Percentiles rank a stretch among this genome's conserved stretches.
Evolutionary conservation across 2,113 vertebrate species (phyloP).

Genomic region (Odobenus rosmarus): DNA sequence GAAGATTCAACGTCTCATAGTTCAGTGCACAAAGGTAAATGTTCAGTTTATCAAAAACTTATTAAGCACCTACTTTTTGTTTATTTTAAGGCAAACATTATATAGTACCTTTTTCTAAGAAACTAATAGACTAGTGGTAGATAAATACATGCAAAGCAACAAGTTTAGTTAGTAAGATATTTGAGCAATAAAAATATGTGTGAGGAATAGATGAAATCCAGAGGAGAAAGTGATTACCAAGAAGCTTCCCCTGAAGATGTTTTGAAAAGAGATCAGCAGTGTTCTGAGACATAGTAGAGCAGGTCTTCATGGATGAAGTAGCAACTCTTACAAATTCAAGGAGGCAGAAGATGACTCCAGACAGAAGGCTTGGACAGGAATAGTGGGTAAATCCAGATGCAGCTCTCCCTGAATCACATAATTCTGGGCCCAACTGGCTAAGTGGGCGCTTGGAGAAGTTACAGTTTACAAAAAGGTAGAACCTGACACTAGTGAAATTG

Average conservation of each 20-base stretch:
- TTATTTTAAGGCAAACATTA: not conserved
- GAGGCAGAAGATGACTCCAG: not conserved
- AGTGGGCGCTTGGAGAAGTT: not conserved
- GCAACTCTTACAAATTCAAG: not conserved
- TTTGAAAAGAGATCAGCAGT: not conserved
- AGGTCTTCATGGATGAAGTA: not conserved
- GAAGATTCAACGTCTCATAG: not conserved
- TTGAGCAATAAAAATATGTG: not conserved
- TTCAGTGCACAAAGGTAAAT: not conserved
- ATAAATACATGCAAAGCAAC: not conserved
- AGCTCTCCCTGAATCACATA: not conserved
- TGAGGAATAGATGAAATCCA: not conserved
- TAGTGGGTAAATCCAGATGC: accelerated
- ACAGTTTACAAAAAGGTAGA: not conserved
- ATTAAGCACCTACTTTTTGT: not conserved
- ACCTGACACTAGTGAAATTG: accelerated
- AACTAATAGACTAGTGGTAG: not conserved
- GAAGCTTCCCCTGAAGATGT: not conserved
- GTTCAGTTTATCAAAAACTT: not conserved
- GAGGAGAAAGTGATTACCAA: not conserved
- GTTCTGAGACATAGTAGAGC: not conserved
- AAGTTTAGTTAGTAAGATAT: not conserved
- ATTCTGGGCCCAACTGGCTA: not conserved
- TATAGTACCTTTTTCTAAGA: not conserved
- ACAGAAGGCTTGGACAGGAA: not conserved